Evolutionary conservation across 2,113 vertebrate genomes (phyloP), one percentile per base, ranked within the genome.

Genomic region (Saguinus imperator): DNA sequence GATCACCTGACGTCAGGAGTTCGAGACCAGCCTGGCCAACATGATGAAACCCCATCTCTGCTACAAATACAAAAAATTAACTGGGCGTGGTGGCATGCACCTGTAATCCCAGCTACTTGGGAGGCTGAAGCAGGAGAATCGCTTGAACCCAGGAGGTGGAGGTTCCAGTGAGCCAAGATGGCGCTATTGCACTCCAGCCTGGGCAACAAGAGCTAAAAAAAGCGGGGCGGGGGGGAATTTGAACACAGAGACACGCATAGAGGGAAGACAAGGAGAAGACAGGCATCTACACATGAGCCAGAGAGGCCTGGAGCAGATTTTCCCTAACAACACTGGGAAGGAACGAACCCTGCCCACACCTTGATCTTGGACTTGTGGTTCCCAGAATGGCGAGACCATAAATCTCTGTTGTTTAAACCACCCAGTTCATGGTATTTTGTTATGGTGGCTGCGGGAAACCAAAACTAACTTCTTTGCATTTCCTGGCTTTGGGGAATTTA

Each of bases 391-490:
- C 18, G 16, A 23, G 79, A 58, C 35, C 13, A 2, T 25, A 29
- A 2, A 43, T 68, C n/a, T 45, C 9, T 0, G 48, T 16, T 8
- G 18, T 27, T 35, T 6, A 21, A 75, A 29, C 12, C 13, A 3
- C 13, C 23, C 2, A 8, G 29, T 6, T 8, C 8, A 29, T 18
- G 16, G 43, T 7, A 2, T n/a, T 57, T 17, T 11, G 35, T 27
- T 40, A 50, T 5, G 2, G 20, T 9, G 25, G 61, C 64, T 37
- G 17, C 4, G 35, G 32, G 90, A 89, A 83, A 40, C 3, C 3
- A n/a, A 55, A 52, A 52, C 58, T 3, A 45, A 8, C 8, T 76
- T 88, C 50, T 90, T 77, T 45, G 82, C 9, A 73, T 64, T 91
- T 91, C 50, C 50, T 72, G 37, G 52, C 68, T 64, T 72, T 37